A percentile compares a stretch with the other conserved stretches of the same genome.
Conservation (phyloP, 2,797 vertebrate species). For the Nyctalus aviator region DNA sequence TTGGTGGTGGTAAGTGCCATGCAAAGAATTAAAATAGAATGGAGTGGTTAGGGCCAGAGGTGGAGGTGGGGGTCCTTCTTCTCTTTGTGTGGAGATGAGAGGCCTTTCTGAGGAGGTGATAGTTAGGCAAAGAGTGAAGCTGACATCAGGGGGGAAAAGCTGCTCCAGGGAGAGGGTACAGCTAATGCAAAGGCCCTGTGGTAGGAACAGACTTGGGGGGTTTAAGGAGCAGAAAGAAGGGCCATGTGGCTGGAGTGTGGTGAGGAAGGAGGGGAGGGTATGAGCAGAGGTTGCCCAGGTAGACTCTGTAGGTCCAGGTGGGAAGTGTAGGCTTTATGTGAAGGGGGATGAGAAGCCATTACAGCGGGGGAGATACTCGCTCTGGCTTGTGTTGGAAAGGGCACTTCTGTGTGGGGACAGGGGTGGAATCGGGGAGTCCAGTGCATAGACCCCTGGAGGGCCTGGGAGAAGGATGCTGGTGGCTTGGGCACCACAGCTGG, state of each 20-base stretch:
- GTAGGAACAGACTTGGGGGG: background rate
- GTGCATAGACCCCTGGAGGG: background rate
- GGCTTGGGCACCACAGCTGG: background rate
- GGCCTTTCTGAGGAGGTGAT: background rate
- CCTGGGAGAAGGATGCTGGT: background rate
- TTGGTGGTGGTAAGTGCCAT: background rate
- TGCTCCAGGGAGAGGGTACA: background rate
- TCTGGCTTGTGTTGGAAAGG: background rate
- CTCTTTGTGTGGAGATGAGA: background rate
- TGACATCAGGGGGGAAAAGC: background rate
- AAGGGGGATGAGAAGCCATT: background rate
- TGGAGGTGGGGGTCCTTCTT: background rate
- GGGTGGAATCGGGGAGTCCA: background rate
- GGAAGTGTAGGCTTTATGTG: background rate
- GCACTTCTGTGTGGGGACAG: background rate
- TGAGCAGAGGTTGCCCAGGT: background rate
- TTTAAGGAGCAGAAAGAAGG: background rate
- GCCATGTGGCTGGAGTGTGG: background rate
- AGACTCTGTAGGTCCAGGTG: background rate
- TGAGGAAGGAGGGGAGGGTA: background rate
- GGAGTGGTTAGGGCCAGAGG: too few species aligned
- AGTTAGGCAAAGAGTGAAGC: background rate
- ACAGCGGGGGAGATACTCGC: too few species aligned
- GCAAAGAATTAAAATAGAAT: background rate
- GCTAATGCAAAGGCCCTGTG: background rate